Conservation (phyloP, 2,113 vertebrate genomes). For the Amia ocellicauda region DNA sequence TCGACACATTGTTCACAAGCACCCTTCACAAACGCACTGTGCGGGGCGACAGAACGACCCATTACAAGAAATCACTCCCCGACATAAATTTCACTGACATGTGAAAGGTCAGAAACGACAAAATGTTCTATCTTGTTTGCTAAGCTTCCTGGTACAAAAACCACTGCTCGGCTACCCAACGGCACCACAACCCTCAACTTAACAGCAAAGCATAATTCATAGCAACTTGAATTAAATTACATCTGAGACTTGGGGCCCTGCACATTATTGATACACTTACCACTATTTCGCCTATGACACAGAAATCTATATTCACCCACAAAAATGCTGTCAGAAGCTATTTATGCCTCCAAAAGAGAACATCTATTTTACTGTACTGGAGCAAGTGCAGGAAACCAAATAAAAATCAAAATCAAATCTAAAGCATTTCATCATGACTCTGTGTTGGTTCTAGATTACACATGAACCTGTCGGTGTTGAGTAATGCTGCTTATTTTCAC, state of each 20-base stretch:
- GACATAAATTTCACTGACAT: neutral
- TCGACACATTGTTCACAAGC: neutral
- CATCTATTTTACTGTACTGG: conserved; percentile 37
- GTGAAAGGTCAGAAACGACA: conserved; percentile 8
- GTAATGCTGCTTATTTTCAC: neutral
- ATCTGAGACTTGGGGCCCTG: conserved; percentile 29
- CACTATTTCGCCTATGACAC: conserved; percentile 32
- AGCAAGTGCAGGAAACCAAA: conserved; percentile 23
- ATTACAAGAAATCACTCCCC: neutral
- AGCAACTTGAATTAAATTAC: conserved; percentile 40
- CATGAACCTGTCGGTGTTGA: neutral
- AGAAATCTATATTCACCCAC: conserved; percentile 43
- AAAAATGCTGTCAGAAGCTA: conserved; percentile 30
- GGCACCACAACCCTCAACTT: conserved; percentile 49
- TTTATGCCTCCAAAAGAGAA: conserved; percentile 40
- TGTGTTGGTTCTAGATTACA: neutral
- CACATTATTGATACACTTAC: conserved; percentile 52
- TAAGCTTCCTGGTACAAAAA: conserved; percentile 8
- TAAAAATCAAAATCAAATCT: conserved; percentile 7
- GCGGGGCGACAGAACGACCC: neutral
- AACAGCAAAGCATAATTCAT: conserved; percentile 36
- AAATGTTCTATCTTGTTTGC: conserved; percentile 15
- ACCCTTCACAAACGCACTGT: neutral
- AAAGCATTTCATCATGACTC: conserved; percentile 1
- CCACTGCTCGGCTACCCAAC: conserved; percentile 23